Evolutionary conservation across 2,113 vertebrate genomes (phyloP), one percentile per base, ranked within the genome.

Genomic region (Bubalus kerabau): DNA sequence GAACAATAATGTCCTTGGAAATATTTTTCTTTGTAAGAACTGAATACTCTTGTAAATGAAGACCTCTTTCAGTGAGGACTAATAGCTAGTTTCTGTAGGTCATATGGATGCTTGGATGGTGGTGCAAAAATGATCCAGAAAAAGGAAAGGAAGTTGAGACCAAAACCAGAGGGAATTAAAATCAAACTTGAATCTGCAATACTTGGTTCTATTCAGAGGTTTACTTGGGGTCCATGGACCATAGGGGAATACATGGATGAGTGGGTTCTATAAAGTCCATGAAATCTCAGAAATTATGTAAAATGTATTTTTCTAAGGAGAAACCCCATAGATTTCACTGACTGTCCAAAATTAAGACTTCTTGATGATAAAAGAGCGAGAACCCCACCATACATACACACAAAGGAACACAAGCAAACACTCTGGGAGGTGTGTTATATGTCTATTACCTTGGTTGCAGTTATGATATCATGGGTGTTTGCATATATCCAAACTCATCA

Each of bases 141-240:
- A 60, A 90, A 46, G 40, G 46, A 67, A 91, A 93, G 21, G 16
- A 92, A 92, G 57, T 48, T 50, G 48, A n/a, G 32, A 56, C 36
- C 21, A n/a, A 96, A 95, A 76, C 62, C 21, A 40, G n/a, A 81
- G 11, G 23, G n/a, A 93, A 96, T 91, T 80, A 64, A 74, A 94
- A 62, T 87, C 26, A 95, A 52, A 83, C 54, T 62, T 85, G 17
- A 91, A 54, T 48, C 30, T 87, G 17, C 28, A 14, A 43, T 84
- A 40, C 12, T 80, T 81, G 24, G 26, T 81, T 90, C 60, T 92
- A 1, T 36, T 57, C n/a, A 85, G 12, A n/a, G n/a, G 3, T 91
- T 57, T 24, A 48, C 19, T 48, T 83, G 71, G 28, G 11, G 15
- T 57, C 40, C 54, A 23, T 60, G 21, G 46, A 95, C n/a, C 2